Evolutionary conservation across 2,888 invertebrate species (phyloP), one percentile per base, ranked within the genome.

Genomic region (Pheosia gnoma): DNA sequence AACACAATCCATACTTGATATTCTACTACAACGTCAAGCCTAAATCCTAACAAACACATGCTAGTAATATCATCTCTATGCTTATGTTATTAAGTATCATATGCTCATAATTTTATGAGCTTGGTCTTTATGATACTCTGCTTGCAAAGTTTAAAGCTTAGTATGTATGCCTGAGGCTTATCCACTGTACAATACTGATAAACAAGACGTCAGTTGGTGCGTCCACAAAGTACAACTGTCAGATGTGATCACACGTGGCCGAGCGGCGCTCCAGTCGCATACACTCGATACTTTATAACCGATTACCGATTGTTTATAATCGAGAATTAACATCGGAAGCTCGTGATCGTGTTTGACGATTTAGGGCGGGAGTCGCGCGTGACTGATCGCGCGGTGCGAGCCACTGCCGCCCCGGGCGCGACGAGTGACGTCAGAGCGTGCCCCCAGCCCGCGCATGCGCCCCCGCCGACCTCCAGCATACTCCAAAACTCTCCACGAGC

Each of bases 381-480:
- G 87, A 82, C 81, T 83, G 83, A 81, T 80, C 87, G 90, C 91
- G 90, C 88, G 88, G 84, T 89, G 91, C 85, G 86, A 77, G 77
- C 87, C 87, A 93, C 93, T 92, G 89, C 85, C 81, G 82, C 84
- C 89, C 92, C 86, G 89, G 91, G 90, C 85, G 84, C 84, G 85
- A 79, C 83, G 83, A 75, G 91, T 93, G 91, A 92, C 91, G 91
- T 92, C 91, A 92, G 86, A 77, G 85, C 86, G 86, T 79, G 81
- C 85, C 87, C 79, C 84, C 83, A 81, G 83, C 84, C 81, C 88
- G 87, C 91, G 90, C 91, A 86, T 88, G 91, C 91, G 91, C 84
- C 67, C 78, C 65, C 37, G 59, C 71, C 66, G 66, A 68, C 81
- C 78, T 77, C 78, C 83, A 74, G 75, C 81, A 83, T 84, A 86